Evolutionary conservation across 2,113 vertebrate genomes (phyloP).

Genomic region (Gasterosteus aculeatus): DNA sequence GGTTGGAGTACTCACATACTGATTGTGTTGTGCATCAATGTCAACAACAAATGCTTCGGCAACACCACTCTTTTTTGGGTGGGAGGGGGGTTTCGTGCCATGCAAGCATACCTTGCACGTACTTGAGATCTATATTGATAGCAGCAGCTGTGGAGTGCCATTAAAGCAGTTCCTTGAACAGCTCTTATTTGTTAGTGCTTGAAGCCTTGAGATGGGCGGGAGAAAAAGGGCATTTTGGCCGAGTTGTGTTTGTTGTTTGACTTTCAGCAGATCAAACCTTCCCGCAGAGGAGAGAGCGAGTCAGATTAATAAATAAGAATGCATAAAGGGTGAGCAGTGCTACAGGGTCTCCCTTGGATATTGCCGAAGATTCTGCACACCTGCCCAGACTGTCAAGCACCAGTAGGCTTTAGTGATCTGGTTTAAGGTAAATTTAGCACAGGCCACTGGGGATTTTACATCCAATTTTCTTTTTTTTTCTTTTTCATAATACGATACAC

Average conservation of each 20-base stretch:
- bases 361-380: conserved; percentile 64
- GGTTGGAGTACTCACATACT: conserved; percentile 42
- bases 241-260: conserved; percentile 56
- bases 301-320: conserved; percentile 77
- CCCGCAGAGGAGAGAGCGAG: conserved; percentile 57
- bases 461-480: conserved; percentile 69
- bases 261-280: conserved; percentile 56
- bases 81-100: not conserved
- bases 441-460: conserved; percentile 73
- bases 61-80: not conserved
- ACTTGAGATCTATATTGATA: conserved; percentile 16
- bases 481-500: conserved; percentile 71
- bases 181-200: not conserved
- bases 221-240: conserved; percentile 25
- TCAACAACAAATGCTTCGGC: conserved; percentile 34
- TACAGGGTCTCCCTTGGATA: conserved; percentile 67
- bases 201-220: not conserved
- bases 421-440: conserved; percentile 82
- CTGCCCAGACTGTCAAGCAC: conserved; percentile 79
- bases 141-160: not conserved
- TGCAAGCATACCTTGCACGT: not conserved
- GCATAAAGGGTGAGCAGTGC: conserved; percentile 66
- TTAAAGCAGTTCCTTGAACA: conserved; percentile 19
- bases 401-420: conserved; percentile 80
- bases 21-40: conserved; percentile 55